Conservation (phyloP, 2,113 vertebrate genomes). For the Anser cygnoides region DNA sequence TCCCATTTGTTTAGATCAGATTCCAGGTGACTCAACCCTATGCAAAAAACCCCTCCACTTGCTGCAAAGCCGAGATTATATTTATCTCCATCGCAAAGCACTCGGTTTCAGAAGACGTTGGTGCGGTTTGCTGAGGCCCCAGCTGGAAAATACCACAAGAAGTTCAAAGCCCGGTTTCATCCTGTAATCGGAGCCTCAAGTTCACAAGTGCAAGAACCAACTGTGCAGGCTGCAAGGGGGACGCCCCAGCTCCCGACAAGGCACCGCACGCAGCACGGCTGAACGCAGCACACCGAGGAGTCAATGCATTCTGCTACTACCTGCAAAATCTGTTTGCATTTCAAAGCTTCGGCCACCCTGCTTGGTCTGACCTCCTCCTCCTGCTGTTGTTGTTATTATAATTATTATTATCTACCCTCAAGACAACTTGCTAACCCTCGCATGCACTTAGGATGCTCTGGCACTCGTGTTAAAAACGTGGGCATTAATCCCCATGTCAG, state of each 20-base stretch:
- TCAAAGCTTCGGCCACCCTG: neutral
- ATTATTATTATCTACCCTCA: neutral
- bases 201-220: constrained; percentile 60
- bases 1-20: neutral
- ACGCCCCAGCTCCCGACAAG: neutral
- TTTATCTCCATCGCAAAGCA: neutral
- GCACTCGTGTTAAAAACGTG: neutral
- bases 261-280: accelerated
- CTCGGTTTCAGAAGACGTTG: neutral
- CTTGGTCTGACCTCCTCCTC: neutral
- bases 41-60: neutral
- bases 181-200: constrained; percentile 45
- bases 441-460: neutral
- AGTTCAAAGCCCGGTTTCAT: constrained; percentile 54
- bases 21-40: neutral
- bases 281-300: accelerated
- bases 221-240: neutral
- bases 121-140: neutral
- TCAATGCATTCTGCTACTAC: neutral
- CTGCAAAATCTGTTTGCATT: neutral
- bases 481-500: neutral
- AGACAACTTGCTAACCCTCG: neutral
- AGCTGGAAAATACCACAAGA: constrained; percentile 61
- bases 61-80: neutral
- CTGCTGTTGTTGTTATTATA: neutral